These are phyloP conservation scores for Myathropa florea DNA, from an alignment of 2,888 invertebrate genomes.

Conservation along the genomic window DNA sequence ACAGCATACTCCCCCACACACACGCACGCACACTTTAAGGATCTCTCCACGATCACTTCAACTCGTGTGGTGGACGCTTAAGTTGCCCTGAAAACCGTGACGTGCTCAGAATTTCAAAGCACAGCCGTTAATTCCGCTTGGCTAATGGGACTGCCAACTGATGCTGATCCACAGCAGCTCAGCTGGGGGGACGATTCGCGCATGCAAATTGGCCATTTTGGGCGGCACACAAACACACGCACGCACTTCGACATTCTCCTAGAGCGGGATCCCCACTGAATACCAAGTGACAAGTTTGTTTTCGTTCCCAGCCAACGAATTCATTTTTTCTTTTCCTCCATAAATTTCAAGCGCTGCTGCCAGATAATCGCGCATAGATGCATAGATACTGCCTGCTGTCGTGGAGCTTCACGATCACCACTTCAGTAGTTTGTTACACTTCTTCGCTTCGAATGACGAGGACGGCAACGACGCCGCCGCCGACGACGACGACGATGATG, in stretches of 20 bases:
- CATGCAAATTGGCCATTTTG: conserved; percentile 55
- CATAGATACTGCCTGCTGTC: neutral
- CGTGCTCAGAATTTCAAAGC: conserved; percentile 42
- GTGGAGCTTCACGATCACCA: too few species aligned
- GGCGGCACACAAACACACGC: conserved; percentile 25
- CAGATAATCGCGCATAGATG: neutral
- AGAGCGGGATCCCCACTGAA: conserved; percentile 6
- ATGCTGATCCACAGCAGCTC: conserved; percentile 31
- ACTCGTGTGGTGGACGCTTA: conserved; percentile 17
- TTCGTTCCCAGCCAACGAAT: conserved; percentile 27
- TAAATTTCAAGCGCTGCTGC: conserved; percentile 29
- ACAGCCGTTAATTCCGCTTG: neutral
- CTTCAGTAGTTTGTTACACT: conserved; percentile 40
- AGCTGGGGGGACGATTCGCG: conserved; percentile 31
- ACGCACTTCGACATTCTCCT: conserved; percentile 30
- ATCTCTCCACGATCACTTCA: neutral
- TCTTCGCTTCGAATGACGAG: conserved; percentile 4
- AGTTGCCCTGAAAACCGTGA: conserved; percentile 52
- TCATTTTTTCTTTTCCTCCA: conserved; percentile 15
- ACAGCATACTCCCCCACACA: neutral
- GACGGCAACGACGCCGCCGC: neutral
- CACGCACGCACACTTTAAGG: neutral
- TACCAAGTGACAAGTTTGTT: conserved; percentile 32
- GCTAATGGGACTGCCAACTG: conserved; percentile 31
- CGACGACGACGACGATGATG: neutral